Evolutionary conservation across 2,113 vertebrate genomes (phyloP).

Genomic region (Myxocyprinus asiaticus): DNA sequence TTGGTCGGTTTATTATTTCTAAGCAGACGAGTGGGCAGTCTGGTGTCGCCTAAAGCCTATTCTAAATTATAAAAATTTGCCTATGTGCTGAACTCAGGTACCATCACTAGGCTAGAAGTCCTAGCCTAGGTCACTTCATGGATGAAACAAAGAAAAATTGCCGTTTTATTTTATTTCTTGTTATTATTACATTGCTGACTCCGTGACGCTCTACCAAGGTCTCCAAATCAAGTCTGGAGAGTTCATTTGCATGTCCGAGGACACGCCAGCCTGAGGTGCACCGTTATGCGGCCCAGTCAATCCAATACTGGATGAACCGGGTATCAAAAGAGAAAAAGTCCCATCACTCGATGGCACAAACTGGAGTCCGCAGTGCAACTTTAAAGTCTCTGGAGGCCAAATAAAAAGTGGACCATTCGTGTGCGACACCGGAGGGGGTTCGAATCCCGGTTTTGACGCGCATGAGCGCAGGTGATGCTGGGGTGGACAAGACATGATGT

Average conservation of each 20-base stretch:
- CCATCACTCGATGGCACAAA: conserved; percentile 87
- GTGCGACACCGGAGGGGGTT: conserved; percentile 56
- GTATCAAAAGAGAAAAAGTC: conserved; percentile 91
- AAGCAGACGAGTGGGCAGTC: too few species aligned
- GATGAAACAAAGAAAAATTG: not conserved
- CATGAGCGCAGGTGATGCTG: conserved; percentile 70
- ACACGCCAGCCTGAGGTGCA: conserved; percentile 54
- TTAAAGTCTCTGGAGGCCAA: conserved; percentile 71
- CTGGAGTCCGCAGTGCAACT: conserved; percentile 85
- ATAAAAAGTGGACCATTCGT: conserved; percentile 78
- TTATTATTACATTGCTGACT: not conserved
- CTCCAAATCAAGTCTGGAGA: conserved; percentile 88
- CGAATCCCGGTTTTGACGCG: conserved; percentile 51
- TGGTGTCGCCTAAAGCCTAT: too few species aligned
- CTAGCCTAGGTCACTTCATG: too few species aligned
- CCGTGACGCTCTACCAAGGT: conserved; percentile 81
- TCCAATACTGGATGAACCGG: conserved; percentile 70
- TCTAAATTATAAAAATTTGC: too few species aligned
- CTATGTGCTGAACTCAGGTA: too few species aligned
- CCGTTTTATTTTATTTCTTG: not conserved
- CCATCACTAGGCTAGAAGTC: too few species aligned
- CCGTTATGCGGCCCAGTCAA: conserved; percentile 75
- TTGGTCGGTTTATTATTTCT: too few species aligned
- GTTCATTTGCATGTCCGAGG: conserved; percentile 61
- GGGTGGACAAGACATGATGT: conserved; percentile 77